Conservation (phyloP, 2,797 vertebrate genomes). For the Tangara arthus region DNA sequence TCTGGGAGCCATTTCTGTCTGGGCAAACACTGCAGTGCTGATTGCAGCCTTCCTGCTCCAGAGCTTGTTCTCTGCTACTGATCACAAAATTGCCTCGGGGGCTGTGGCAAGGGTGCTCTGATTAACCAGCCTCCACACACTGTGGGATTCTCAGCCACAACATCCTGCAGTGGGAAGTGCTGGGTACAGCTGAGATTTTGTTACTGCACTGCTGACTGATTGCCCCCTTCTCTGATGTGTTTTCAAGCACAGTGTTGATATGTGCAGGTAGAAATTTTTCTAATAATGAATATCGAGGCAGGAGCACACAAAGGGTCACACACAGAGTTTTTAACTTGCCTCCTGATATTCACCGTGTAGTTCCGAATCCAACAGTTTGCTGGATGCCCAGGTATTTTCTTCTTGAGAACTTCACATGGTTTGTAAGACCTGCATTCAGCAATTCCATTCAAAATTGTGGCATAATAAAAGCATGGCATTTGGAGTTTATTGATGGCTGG, state of each 20-base stretch:
- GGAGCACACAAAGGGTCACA: neutral
- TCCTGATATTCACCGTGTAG: rapidly evolving
- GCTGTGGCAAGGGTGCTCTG: neutral
- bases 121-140: neutral
- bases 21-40: neutral
- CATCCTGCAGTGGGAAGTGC: neutral
- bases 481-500: neutral
- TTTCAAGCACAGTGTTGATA: neutral
- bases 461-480: neutral
- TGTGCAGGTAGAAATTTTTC: neutral
- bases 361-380: neutral
- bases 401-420: rapidly evolving
- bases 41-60: neutral
- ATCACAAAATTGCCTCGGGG: neutral
- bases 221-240: too few species aligned
- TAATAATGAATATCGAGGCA: neutral
- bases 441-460: neutral
- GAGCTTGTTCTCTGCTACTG: neutral
- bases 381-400: neutral
- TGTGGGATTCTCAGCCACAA: neutral
- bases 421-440: neutral
- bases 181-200: neutral
- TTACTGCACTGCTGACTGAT: neutral
- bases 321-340: neutral
- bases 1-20: neutral